phyloP scores from a whole-genome alignment of 2,797 vertebrate genomes.

The Mergus octosetaceus region DNA sequence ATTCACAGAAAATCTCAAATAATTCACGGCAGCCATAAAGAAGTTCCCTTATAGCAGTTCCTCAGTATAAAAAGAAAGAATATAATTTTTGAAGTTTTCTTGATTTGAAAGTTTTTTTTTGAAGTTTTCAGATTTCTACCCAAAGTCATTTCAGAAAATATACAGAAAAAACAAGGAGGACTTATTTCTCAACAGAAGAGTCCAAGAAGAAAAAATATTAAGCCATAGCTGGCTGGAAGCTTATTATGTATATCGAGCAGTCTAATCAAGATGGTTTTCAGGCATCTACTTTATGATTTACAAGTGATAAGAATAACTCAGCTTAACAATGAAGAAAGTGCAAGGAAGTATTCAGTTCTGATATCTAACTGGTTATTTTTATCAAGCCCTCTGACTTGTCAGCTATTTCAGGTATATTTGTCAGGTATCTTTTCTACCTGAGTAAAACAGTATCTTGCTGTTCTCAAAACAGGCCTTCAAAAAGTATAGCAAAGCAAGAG shows the following conservation, averaged over 20 bases:
- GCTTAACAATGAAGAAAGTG: background rate
- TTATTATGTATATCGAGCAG: background rate
- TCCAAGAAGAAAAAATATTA: background rate
- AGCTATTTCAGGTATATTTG: background rate
- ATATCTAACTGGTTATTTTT: background rate
- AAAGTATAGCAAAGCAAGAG: background rate
- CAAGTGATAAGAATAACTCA: background rate
- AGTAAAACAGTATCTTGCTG: background rate
- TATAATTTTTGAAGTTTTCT: background rate
- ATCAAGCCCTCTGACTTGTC: background rate
- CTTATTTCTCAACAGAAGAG: background rate
- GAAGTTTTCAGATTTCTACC: background rate
- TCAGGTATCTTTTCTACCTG: background rate
- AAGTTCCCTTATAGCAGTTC: background rate
- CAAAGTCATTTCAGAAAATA: background rate
- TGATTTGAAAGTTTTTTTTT: too few relatives aligned
- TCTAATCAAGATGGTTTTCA: background rate
- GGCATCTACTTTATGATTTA: background rate
- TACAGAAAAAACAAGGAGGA: background rate
- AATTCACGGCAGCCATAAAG: background rate
- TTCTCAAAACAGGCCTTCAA: background rate
- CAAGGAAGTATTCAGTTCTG: background rate
- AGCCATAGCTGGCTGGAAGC: background rate
- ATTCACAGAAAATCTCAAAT: background rate
- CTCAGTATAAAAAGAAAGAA: background rate